Evolutionary conservation across 2,113 vertebrate genomes (phyloP).

Genomic region (Gavialis gangeticus): DNA sequence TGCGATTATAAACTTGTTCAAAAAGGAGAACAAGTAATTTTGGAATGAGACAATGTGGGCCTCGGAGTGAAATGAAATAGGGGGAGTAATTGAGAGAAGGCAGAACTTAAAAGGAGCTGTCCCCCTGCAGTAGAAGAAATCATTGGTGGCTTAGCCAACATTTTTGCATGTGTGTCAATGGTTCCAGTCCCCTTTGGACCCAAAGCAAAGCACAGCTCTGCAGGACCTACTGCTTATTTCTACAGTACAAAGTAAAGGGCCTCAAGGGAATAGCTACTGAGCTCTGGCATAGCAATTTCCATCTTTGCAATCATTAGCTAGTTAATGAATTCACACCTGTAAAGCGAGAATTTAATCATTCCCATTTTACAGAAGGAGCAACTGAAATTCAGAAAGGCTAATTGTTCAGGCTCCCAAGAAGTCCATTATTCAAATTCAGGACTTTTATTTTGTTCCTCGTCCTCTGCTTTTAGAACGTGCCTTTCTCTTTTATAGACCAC

Average conservation of each 20-base stretch:
- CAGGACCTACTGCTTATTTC: conserved; percentile 20
- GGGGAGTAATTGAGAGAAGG: neutral
- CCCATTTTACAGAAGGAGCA: neutral
- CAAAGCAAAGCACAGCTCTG: conserved; percentile 2
- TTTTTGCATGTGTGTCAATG: neutral
- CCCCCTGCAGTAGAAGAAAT: neutral
- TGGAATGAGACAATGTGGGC: neutral
- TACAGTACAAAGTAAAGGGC: neutral
- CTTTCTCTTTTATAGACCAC: conserved; percentile 29
- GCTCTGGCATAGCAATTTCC: neutral
- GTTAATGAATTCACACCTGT: neutral
- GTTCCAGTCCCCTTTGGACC: conserved; percentile 16
- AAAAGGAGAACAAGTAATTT: neutral
- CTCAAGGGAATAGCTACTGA: conserved; percentile 6
- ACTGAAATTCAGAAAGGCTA: conserved; percentile 10
- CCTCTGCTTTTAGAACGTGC: neutral
- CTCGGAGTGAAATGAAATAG: neutral
- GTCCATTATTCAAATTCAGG: neutral
- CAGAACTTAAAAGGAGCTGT: conserved; percentile 33
- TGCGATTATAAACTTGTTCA: conserved; percentile 30
- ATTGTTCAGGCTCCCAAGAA: neutral
- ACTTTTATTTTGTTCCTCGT: neutral
- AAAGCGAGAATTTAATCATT: neutral
- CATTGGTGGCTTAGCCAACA: neutral
- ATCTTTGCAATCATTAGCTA: conserved; percentile 13